Evolutionary conservation across 2,113 vertebrate species (phyloP).

Genomic region (Antechinus flavipes): DNA sequence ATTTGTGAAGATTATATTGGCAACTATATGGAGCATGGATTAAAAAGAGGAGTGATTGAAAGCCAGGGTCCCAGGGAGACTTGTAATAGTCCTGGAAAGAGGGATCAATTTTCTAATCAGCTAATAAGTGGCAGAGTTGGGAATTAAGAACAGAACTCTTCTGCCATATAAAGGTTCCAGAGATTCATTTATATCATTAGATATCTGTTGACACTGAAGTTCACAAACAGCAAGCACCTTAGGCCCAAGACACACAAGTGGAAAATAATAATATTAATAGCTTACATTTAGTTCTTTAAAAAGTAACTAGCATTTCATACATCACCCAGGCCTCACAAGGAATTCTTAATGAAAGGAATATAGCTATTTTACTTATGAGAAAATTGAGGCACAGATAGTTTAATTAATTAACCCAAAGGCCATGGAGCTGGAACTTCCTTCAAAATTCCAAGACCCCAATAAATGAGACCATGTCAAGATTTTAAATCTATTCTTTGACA

Average conservation of each 20-base stretch:
- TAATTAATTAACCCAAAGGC: not conserved
- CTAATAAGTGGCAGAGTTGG: not conserved
- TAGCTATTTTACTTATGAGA: not conserved
- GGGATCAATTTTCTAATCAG: not conserved
- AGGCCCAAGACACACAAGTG: not conserved
- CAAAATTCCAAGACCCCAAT: not conserved
- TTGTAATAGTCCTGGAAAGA: not conserved
- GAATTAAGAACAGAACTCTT: not conserved
- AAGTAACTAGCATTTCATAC: too few relatives aligned
- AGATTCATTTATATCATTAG: not conserved
- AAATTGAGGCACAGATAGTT: not conserved
- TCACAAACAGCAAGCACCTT: not conserved
- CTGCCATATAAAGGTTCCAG: not conserved
- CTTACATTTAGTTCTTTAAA: too few relatives aligned
- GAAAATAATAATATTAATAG: not conserved
- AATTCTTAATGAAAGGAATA: not conserved
- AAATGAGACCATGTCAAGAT: slow-evolving; percentile 60
- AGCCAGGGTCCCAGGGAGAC: not conserved
- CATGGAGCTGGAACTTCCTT: not conserved
- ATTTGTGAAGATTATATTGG: not conserved
- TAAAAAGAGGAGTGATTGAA: too few relatives aligned
- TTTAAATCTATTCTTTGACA: slow-evolving; percentile 54
- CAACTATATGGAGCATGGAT: not conserved
- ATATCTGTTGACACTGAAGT: not conserved
- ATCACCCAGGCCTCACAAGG: not conserved